Base-by-base conservation (phyloP, 2,888 invertebrate species). In the Archips xylosteana region DNA sequence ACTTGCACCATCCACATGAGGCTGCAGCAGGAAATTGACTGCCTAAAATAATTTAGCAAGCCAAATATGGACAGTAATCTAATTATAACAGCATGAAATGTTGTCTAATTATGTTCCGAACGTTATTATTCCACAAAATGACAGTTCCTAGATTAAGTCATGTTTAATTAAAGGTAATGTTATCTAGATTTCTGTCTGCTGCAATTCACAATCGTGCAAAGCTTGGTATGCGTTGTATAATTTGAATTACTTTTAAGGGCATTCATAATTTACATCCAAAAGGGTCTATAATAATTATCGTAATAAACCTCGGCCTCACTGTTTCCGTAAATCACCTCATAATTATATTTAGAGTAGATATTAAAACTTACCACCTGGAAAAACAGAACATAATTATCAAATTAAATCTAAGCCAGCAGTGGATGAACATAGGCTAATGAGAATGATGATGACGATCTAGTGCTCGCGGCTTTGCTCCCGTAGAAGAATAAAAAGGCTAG, bases 101-200 rank as follows among this genome's bases (percentile, higher is more conserved):
- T 39, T 68, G 47, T 15, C 36, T 68, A 72, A 72, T 72, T 63
- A 57, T 62, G 45, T 47, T 23, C 6, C 32, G 62, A 68, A 72
- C 67, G 72, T 62, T 72, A 54, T 54, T 57, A 63, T 68, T 72
- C 68, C 54, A 63, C 72, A 39, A 72, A 68, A 72, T 68, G 67
- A 68, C 72, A 68, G 72, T 67, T 67, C 51, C 72, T 72, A 47
- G 57, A 72, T 72, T 68, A 63, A 63, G 67, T 66, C 67, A 47
- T n/a, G 39, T 62, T 63, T 57, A 62, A 72, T 68, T 72, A 67
- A 67, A 67, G 36, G 54, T 12, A 67, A 51, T 9, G 3, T 36
- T 63, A 67, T 67, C 47, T 67, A 63, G 63, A 47, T 67, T 45
- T 61, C 47, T 67, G 62, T 72, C 61, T 62, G 47, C 51, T 66